Evolutionary conservation across 2,888 invertebrate species (phyloP).

Genomic region (Netelia virgata): DNA sequence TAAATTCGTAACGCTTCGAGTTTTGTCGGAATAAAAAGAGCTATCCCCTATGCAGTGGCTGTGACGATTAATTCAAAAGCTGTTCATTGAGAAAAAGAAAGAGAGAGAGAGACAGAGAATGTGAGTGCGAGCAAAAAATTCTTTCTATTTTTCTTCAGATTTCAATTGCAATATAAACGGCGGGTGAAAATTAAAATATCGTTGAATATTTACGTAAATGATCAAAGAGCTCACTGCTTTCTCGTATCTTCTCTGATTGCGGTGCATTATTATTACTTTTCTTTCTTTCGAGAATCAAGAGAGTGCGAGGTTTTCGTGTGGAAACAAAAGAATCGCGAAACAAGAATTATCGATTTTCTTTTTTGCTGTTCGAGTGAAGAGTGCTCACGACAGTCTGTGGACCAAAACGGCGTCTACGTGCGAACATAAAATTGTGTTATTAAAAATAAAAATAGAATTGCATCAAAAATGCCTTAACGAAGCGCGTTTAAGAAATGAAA

Average conservation of each 20-base stretch:
- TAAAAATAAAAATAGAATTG: conserved; percentile 20
- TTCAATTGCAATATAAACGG: not conserved
- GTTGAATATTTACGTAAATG: conserved; percentile 26
- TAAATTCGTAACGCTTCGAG: not conserved
- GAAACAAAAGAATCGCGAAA: conserved; percentile 2
- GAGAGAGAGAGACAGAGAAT: conserved; percentile 1
- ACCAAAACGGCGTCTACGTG: conserved; percentile 56
- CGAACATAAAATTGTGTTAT: conserved; percentile 52
- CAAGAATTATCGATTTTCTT: conserved; percentile 13
- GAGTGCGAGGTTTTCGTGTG: conserved; percentile 15
- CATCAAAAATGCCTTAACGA: conserved; percentile 26
- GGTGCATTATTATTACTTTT: not conserved
- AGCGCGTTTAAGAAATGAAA: conserved; percentile 33
- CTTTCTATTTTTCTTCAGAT: not conserved
- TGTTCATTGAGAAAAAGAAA: conserved; percentile 1
- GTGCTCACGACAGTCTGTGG: conserved; percentile 67
- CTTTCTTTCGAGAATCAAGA: not conserved
- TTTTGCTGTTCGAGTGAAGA: conserved; percentile 13
- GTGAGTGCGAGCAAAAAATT: too few species aligned
- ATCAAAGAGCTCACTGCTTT: not conserved
- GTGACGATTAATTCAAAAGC: conserved; percentile 1
- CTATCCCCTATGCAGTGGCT: conserved; percentile 23
- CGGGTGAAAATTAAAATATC: not conserved
- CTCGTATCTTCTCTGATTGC: not conserved
- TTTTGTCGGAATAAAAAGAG: not conserved